Evolutionary conservation across 2,888 invertebrate genomes (phyloP).

Genomic region (Dorcus parallelipipedus): DNA sequence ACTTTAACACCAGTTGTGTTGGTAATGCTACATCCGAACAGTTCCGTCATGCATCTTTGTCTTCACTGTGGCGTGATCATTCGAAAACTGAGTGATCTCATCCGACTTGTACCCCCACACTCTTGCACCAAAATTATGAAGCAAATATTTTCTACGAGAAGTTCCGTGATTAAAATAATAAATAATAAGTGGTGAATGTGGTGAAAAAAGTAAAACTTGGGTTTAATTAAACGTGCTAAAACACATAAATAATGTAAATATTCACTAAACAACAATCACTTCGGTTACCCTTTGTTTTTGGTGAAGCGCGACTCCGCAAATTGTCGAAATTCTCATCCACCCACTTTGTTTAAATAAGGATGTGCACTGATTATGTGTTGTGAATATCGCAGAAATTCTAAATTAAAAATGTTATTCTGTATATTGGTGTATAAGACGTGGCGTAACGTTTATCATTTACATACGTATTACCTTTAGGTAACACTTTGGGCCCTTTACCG

Average conservation of each 20-base stretch:
- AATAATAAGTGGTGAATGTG: slow-evolving; percentile 18
- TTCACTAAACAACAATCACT: slow-evolving; percentile 23
- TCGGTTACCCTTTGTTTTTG: slow-evolving; percentile 18
- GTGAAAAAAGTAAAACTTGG: slow-evolving; percentile 19
- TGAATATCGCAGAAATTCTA: slow-evolving; percentile 22
- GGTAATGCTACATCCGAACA: slow-evolving; percentile 19
- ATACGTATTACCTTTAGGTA: too few relatives aligned
- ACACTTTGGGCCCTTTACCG: not conserved
- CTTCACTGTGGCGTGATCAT: slow-evolving; percentile 23
- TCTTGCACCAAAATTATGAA: slow-evolving; percentile 15
- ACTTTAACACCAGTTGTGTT: slow-evolving; percentile 19
- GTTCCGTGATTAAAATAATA: slow-evolving; percentile 2
- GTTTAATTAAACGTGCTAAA: slow-evolving; percentile 19
- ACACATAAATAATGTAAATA: slow-evolving; percentile 24
- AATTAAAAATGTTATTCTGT: slow-evolving; percentile 29
- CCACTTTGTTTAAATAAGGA: slow-evolving; percentile 17
- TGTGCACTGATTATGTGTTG: slow-evolving; percentile 20
- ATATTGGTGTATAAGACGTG: slow-evolving; percentile 27
- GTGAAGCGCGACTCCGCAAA: slow-evolving; percentile 18
- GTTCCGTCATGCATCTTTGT: slow-evolving; percentile 22
- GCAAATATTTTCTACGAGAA: not conserved
- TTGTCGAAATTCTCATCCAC: slow-evolving; percentile 19
- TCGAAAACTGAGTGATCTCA: slow-evolving; percentile 19
- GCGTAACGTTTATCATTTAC: slow-evolving; percentile 1
- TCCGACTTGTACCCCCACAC: slow-evolving; percentile 1